These are phyloP conservation scores for Peromyscus aztecus DNA, from an alignment of 2,797 vertebrate genomes.

Conservation along the genomic window DNA sequence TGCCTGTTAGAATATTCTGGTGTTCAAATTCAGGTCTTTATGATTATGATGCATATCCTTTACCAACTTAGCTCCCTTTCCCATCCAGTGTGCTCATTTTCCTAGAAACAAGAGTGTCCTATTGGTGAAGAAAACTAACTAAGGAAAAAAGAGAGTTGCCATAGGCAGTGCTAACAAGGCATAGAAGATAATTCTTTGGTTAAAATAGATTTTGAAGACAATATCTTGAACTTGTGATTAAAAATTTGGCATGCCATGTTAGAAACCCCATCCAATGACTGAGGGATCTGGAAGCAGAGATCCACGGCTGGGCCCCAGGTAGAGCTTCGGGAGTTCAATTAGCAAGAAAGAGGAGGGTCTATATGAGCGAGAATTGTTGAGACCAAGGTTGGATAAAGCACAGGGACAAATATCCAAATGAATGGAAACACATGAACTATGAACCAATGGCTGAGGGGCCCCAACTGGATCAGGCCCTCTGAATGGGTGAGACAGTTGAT, in stretches of 20 bases:
- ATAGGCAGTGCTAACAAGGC: neutral
- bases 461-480: too few species aligned
- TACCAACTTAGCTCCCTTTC: neutral
- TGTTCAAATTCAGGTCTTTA: neutral
- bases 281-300: too few species aligned
- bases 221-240: neutral
- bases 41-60: neutral
- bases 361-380: too few species aligned
- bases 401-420: too few species aligned
- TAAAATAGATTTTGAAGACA: neutral
- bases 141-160: neutral
- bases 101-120: neutral
- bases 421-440: too few species aligned
- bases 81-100: neutral
- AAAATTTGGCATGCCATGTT: neutral
- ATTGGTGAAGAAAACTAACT: neutral
- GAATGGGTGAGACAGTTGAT: too few species aligned
- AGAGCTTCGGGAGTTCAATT: too few species aligned
- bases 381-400: too few species aligned
- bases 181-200: neutral
- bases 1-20: neutral
- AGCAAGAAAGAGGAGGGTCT: too few species aligned
- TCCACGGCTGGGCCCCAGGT: too few species aligned
- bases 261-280: too few species aligned
- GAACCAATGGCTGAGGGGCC: too few species aligned